Percentiles rank a stretch among this genome's conserved stretches.
These are phyloP conservation scores for Oryzias melastigma DNA, from an alignment of 2,113 vertebrate species.

Conservation along the genomic window DNA sequence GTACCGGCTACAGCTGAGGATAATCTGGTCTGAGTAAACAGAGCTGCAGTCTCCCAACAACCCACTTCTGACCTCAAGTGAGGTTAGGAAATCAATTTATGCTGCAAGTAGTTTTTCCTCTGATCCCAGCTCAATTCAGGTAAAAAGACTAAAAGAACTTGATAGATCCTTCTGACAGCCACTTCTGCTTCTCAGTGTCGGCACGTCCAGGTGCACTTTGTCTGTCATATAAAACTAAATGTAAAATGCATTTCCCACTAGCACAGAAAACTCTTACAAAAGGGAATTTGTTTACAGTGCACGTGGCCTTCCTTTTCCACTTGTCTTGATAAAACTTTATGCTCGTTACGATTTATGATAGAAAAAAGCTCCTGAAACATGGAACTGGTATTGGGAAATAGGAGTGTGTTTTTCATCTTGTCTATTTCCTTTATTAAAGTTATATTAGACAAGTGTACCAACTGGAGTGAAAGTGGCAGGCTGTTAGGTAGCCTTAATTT, in stretches of 20 bases:
- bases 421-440: too few species aligned
- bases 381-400: too few species aligned
- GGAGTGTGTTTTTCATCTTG: too few species aligned
- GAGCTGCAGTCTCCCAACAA: slow-evolving; percentile 26
- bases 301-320: background rate
- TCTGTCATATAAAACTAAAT: slow-evolving; percentile 7
- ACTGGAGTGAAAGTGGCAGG: slow-evolving; percentile 11
- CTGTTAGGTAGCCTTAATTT: slow-evolving; percentile 18
- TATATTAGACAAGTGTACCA: background rate
- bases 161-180: slow-evolving; percentile 13
- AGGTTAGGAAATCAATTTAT: slow-evolving; percentile 37
- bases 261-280: background rate
- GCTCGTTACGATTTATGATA: background rate
- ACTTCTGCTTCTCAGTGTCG: slow-evolving; percentile 22
- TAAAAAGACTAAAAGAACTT: slow-evolving; percentile 24
- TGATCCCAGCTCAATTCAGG: slow-evolving; percentile 42
- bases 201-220: slow-evolving; percentile 12
- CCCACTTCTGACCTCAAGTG: slow-evolving; percentile 37
- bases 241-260: background rate
- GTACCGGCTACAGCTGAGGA: background rate
- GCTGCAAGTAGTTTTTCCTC: slow-evolving; percentile 15
- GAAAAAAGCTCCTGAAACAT: background rate
- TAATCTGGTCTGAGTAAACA: slow-evolving; percentile 31
- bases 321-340: background rate
- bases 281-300: background rate